phyloP scores from a whole-genome alignment of 2,888 invertebrate genomes.

The Phorcus lineatus region DNA sequence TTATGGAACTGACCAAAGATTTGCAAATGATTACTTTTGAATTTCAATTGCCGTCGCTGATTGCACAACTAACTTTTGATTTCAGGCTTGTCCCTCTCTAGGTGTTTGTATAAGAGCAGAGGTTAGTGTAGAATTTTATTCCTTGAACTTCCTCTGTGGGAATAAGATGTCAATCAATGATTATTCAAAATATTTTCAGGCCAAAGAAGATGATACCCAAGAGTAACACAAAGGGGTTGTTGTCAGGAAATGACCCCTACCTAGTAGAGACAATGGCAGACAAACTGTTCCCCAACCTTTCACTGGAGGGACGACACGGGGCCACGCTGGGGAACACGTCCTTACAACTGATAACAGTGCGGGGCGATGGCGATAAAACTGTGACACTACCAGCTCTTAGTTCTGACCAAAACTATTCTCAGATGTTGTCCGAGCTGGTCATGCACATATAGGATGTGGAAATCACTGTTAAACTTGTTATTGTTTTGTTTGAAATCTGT shows the following conservation, averaged over 20 bases:
- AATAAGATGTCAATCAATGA: background rate
- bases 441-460: constrained; percentile 71
- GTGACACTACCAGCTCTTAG: constrained; percentile 76
- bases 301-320: constrained; percentile 58
- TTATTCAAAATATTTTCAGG: constrained; percentile 54
- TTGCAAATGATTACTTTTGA: too few species aligned
- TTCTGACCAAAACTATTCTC: constrained; percentile 77
- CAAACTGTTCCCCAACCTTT: constrained; percentile 75
- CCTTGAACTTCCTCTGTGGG: too few species aligned
- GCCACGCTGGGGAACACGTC: constrained; percentile 56
- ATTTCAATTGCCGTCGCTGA: too few species aligned
- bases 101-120: too few species aligned
- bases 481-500: background rate
- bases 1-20: too few species aligned
- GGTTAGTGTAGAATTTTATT: too few species aligned
- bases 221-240: constrained; percentile 58
- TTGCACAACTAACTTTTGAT: too few species aligned
- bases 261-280: constrained; percentile 74
- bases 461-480: constrained; percentile 18
- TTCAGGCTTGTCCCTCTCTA: too few species aligned
- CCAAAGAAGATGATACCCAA: constrained; percentile 50
- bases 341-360: constrained; percentile 72
- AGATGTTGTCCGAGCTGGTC: constrained; percentile 78
- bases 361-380: constrained; percentile 75
- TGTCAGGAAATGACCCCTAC: constrained; percentile 77